Percentiles rank a stretch among this genome's conserved stretches.
phyloP scores from a whole-genome alignment of 1,140 invertebrate genomes.

The Trichoplusia ni region DNA sequence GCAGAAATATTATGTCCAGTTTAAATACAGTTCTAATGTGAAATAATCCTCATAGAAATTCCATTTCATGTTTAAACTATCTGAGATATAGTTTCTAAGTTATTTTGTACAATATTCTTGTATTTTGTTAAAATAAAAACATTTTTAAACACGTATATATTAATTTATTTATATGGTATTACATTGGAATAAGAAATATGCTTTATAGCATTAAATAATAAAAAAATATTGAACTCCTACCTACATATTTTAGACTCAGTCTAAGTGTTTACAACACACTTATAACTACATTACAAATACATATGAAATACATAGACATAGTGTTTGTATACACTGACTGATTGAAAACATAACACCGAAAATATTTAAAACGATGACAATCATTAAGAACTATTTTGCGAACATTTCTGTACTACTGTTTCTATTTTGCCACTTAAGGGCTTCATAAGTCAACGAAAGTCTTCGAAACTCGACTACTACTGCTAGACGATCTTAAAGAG shows the following conservation, averaged over 20 bases:
- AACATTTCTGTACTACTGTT: no score
- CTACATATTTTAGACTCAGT: background rate
- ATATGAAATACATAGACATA: background rate
- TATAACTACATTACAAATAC: background rate
- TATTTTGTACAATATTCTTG: conserved; percentile 57
- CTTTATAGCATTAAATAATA: conserved; percentile 1
- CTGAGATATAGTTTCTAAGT: conserved; percentile 54
- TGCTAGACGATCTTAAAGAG: no score
- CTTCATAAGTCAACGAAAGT: no score
- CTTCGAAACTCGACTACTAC: no score
- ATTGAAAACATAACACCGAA: background rate
- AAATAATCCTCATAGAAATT: no score
- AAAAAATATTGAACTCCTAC: background rate
- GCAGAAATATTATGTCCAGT: no score
- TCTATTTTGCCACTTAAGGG: no score
- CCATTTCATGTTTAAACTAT: conserved; percentile 27
- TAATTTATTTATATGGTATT: conserved; percentile 11
- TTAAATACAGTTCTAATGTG: no score
- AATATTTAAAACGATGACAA: no score
- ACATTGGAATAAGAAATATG: background rate
- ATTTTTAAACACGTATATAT: conserved; percentile 21
- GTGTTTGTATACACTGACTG: background rate
- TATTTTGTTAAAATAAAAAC: conserved; percentile 64
- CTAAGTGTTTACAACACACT: conserved; percentile 8
- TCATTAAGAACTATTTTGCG: no score